Conservation (phyloP, 1,140 invertebrate species). For the Prorops nasuta region DNA sequence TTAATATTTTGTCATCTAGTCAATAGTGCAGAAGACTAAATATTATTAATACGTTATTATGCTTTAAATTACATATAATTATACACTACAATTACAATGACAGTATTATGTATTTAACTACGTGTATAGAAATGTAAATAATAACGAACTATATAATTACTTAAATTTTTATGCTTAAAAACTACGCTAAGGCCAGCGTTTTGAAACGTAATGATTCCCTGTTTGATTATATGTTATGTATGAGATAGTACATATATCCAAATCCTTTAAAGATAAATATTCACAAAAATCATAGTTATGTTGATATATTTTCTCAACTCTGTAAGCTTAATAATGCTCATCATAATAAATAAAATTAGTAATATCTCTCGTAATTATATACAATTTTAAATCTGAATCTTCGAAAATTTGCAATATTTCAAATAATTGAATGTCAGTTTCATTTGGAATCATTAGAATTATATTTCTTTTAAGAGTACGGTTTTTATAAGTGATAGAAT, state of each 20-base stretch:
- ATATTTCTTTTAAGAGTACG: conserved; percentile 1
- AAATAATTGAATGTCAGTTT: conserved; percentile 9
- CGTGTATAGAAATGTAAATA: no score
- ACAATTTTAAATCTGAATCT: not conserved
- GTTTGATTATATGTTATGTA: conserved; percentile 2
- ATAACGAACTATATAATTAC: not conserved
- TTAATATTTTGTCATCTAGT: no score
- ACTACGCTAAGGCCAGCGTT: no score
- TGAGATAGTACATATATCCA: conserved; percentile 7
- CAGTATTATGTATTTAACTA: no score
- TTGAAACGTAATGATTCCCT: conserved; percentile 11
- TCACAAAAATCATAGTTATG: conserved; percentile 2
- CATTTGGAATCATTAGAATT: conserved; percentile 13
- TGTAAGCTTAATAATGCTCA: conserved; percentile 12
- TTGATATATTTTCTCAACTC: conserved; percentile 1
- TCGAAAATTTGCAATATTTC: conserved; percentile 7
- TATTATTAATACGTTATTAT: no score
- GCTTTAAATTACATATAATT: no score
- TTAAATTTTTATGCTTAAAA: conserved; percentile 3
- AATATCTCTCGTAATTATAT: conserved; percentile 8
- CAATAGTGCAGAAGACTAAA: no score
- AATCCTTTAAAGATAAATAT: conserved; percentile 3
- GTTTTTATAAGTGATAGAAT: conserved; percentile 5
- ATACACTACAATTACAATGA: no score
- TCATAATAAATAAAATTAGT: conserved; percentile 16